Percentiles rank a stretch among this genome's conserved stretches.
These are phyloP conservation scores for Eolophus roseicapilla DNA, from an alignment of 2,113 vertebrate genomes.

Conservation along the genomic window DNA sequence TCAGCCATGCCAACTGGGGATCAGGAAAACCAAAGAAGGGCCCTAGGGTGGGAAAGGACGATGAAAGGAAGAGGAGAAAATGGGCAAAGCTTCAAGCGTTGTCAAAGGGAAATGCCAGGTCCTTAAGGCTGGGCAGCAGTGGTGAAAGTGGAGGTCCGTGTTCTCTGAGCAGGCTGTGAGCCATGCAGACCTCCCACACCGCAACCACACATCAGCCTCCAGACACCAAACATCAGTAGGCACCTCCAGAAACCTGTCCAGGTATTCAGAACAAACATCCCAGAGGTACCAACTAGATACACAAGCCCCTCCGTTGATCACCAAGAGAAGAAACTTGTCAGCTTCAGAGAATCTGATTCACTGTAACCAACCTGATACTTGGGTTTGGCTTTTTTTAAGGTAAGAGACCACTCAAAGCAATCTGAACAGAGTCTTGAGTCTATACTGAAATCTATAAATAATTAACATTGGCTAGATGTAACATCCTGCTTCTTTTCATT, in stretches of 20 bases:
- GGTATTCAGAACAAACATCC: neutral
- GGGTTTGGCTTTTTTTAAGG: neutral
- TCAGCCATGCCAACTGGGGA: neutral
- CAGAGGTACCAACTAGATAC: rapidly evolving
- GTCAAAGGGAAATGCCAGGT: neutral
- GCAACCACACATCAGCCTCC: neutral
- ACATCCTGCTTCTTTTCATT: neutral
- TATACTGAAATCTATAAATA: neutral
- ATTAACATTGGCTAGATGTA: neutral
- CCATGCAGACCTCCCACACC: neutral
- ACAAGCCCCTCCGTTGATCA: neutral
- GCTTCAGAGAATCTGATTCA: neutral
- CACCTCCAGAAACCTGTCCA: neutral
- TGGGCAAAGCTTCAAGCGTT: neutral
- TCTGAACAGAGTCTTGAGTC: neutral
- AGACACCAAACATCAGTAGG: neutral
- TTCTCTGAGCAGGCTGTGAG: neutral
- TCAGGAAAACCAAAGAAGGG: neutral
- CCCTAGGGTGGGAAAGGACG: neutral
- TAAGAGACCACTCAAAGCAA: neutral
- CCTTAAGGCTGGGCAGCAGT: neutral
- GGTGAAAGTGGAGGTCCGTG: neutral
- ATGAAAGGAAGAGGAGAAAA: neutral
- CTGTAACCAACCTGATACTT: neutral
- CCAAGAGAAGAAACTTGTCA: neutral